phyloP scores from a whole-genome alignment of 2,888 invertebrate species.

The Drosophila buzzatii region DNA sequence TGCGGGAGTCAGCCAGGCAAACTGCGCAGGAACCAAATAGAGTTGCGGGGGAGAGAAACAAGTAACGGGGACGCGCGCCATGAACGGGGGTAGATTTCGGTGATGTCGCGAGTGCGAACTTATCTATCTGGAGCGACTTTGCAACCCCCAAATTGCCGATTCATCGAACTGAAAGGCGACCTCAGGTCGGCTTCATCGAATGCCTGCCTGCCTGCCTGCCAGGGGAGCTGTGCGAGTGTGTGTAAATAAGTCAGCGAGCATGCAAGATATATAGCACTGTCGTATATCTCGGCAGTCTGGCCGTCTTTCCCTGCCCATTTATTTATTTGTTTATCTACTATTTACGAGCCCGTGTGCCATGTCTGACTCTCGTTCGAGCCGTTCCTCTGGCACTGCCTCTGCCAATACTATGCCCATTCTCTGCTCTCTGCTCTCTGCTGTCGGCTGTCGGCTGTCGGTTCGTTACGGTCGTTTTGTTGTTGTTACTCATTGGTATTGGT shows the following conservation, averaged over 20 bases:
- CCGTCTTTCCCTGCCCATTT: constrained; percentile 46
- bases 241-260: constrained; percentile 48
- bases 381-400: constrained; percentile 3
- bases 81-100: constrained; percentile 65
- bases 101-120: constrained; percentile 46
- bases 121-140: constrained; percentile 66
- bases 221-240: constrained; percentile 17
- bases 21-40: constrained; percentile 50
- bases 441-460: constrained; percentile 38
- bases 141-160: constrained; percentile 59
- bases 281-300: constrained; percentile 67
- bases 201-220: constrained; percentile 5
- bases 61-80: background rate
- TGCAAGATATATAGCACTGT: constrained; percentile 74
- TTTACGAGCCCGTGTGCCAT: constrained; percentile 65
- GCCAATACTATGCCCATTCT: constrained; percentile 36
- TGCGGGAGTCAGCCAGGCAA: constrained; percentile 21
- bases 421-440: constrained; percentile 12
- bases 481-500: constrained; percentile 50
- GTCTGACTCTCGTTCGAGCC: constrained; percentile 3
- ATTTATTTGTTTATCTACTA: constrained; percentile 76
- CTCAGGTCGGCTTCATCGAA: constrained; percentile 31
- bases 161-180: constrained; percentile 42
- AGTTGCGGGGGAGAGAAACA: background rate
- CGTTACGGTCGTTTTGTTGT: constrained; percentile 68